Evolutionary conservation across 2,888 invertebrate genomes (phyloP).

Genomic region (Leuctra nigra): DNA sequence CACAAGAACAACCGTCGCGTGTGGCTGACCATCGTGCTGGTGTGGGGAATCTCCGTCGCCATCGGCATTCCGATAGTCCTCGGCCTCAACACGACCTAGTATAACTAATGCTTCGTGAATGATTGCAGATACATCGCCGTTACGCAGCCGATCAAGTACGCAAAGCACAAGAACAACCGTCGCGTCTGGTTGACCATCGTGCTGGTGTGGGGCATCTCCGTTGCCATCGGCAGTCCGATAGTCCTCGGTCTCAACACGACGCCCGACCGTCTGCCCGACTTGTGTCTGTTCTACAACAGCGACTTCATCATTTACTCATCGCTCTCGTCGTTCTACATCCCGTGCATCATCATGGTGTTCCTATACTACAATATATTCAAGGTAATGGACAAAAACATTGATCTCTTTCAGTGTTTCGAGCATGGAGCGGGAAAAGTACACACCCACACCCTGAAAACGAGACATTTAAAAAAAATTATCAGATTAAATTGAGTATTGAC

Average conservation of each 20-base stretch:
- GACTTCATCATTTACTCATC: conserved; percentile 98
- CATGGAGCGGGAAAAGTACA: no score
- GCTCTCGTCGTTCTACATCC: conserved; percentile 97
- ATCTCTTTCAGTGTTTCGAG: no score
- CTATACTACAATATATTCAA: conserved; percentile 97
- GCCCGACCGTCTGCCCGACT: conserved; percentile 71
- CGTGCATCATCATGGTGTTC: conserved; percentile 96
- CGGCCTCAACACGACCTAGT: no score
- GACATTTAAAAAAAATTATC: no score
- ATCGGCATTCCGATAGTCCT: conserved; percentile 96
- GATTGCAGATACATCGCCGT: conserved; percentile 92
- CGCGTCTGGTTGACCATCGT: conserved; percentile 93
- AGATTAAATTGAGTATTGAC: no score
- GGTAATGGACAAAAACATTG: no score
- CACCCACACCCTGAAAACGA: no score
- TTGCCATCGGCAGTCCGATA: conserved; percentile 93
- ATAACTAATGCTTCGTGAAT: not conserved
- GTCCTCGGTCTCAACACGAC: conserved; percentile 94
- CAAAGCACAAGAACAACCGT: conserved; percentile 93
- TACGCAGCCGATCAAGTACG: conserved; percentile 97
- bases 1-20: conserved; percentile 95
- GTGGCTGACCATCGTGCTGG: conserved; percentile 88
- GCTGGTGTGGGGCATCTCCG: conserved; percentile 92
- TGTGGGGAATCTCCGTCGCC: conserved; percentile 92
- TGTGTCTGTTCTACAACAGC: conserved; percentile 95